Base-by-base conservation (phyloP, 2,888 invertebrate genomes). In the Conops quadrifasciatus region DNA sequence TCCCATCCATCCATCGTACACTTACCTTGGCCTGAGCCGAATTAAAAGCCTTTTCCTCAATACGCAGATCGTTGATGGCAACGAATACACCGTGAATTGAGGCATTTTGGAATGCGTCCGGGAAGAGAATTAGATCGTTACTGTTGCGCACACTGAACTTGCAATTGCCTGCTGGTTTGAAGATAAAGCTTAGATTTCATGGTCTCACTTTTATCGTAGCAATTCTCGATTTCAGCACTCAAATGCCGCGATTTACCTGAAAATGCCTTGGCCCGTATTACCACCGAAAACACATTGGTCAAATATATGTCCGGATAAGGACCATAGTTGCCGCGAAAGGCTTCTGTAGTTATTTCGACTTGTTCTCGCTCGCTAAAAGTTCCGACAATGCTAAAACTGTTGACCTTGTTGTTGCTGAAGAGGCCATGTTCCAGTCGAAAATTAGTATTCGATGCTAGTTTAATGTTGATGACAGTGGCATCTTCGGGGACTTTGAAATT, bases 301-400 rank as follows among this genome's bases (percentile, higher is more conserved):
- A 86, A 80, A 47, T 79, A 76, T 24, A 86, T 81, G 59, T 84
- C 83, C 15, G 86, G 86, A 80, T 77, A 84, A 5, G 83, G 84
- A 21, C 78, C 86, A 43, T 63, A 56, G 15, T 75, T 74, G 16
- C 81, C 81, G 2, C 73, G 73, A 62, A 86, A 84, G 24, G 83
- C 82, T 72, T 82, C 78, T 9, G 78, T 73, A 15, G 77, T 75
- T 2, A 86, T 74, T 75, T 86, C 86, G 26, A 85, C 80, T 65
- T 83, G 83, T 72, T 83, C 83, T 1, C 76, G 72, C 28, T 78
- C 76, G 36, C 70, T 56, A 21, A 75, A 68, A 36, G 75, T 73
- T 2, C 86, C 85, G 64, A 78, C 79, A 19, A 86, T 77, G 3
- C 75, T 76, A 13, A 86, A 74, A 56, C 80, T 78, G 78, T 86